Base-by-base conservation (phyloP, 2,113 vertebrate genomes). In the Bos indicus region DNA sequence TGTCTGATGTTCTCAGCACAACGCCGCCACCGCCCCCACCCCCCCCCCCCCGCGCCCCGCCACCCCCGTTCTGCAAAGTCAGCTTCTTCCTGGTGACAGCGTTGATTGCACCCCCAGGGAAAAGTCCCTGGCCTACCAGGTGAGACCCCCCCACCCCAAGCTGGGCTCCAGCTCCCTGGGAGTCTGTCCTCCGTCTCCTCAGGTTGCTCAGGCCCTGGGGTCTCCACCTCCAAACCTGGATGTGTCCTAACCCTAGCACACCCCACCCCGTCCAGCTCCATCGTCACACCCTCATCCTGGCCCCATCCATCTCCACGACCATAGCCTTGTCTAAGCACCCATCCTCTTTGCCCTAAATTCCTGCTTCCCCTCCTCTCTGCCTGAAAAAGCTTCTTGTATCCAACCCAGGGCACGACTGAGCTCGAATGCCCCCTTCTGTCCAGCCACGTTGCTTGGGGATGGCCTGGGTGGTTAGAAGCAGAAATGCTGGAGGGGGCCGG, bases 1-100 rank as follows among this genome's bases (percentile, higher is more conserved):
- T 17, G 28, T 21, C 15, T 2, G 43, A 5, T 9, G 0, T 6
- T 4, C 48, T 26, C 26, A 1, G 48, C 33, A 83, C 30, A n/a
- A 12, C 0, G 12, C 67, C 43, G 0, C 36, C 9, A 5, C 60
- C 6, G 3, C 64, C 6, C 33, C n/a, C 16, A n/a, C n/a, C n/a
- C n/a, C n/a, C n/a, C n/a, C n/a, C n/a, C n/a, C n/a, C n/a, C n/a
- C n/a, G n/a, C 40, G 40, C 40, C 40, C 40, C 40, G 4, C 21
- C 11, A 48, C 25, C 71, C 60, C 56, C 2, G 0, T 51, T 19
- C 36, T 8, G 26, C 71, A 12, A 3, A 59, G 48, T 7, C 64
- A 2, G 3, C 51, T 78, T 60, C 88, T 52, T 6, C 36, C 52
- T 26, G 2, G 12, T 33, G 78, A 51, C 52, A 28, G 2, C 15